These are phyloP conservation scores for Melitaea athalia DNA, from an alignment of 2,888 invertebrate species.

Conservation along the genomic window DNA sequence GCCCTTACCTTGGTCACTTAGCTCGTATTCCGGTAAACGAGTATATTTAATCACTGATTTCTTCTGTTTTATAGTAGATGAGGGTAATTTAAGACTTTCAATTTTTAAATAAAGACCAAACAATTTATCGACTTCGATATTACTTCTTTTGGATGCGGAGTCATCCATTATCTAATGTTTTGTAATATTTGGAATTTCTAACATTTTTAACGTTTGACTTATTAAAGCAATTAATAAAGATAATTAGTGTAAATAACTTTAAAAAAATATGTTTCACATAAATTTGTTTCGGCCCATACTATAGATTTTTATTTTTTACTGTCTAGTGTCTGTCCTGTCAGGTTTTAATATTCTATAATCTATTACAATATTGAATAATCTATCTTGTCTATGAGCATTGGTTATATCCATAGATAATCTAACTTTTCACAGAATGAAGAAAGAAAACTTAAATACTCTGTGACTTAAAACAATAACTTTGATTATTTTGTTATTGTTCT, in stretches of 20 bases:
- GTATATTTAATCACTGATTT: conserved; percentile 68
- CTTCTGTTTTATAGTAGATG: conserved; percentile 50
- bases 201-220: conserved; percentile 21
- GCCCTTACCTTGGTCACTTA: conserved; percentile 59
- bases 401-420: neutral
- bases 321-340: no score
- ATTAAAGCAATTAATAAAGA: conserved; percentile 5
- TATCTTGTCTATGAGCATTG: neutral
- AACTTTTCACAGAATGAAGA: neutral
- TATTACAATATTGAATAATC: conserved; percentile 4
- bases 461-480: no score
- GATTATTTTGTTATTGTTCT: neutral
- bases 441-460: no score
- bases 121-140: conserved; percentile 54
- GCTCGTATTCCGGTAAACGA: conserved; percentile 66
- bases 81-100: conserved; percentile 51
- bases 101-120: conserved; percentile 56
- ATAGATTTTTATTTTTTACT: conserved; percentile 15
- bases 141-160: conserved; percentile 59
- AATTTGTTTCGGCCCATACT: conserved; percentile 20
- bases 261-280: conserved; percentile 17
- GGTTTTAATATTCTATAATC: conserved; percentile 4
- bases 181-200: conserved; percentile 13
- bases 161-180: conserved; percentile 64
- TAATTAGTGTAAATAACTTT: conserved; percentile 2